A percentile compares a stretch with the other conserved stretches of the same genome.
These are phyloP conservation scores for Ceyx melanurus DNA, from an alignment of 2,113 vertebrate genomes.

Conservation along the genomic window DNA sequence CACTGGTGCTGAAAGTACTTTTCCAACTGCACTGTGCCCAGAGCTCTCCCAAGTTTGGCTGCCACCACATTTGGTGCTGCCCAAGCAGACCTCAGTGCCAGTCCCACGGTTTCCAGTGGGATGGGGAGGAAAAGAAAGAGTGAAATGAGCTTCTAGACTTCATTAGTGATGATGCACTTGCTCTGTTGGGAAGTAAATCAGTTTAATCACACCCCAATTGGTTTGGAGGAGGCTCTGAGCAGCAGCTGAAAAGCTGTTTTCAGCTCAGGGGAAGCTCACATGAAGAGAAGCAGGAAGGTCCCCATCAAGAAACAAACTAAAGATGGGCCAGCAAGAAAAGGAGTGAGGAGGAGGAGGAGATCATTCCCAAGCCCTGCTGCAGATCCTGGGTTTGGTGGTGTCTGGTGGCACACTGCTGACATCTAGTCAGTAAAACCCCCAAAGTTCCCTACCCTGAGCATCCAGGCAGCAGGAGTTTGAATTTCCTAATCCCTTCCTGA, in stretches of 20 bases:
- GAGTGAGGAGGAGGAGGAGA: no score
- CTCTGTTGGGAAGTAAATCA: constrained; percentile 24
- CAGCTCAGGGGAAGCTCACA: background rate
- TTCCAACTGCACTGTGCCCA: background rate
- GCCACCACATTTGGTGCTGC: background rate
- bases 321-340: no score
- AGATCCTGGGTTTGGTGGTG: background rate
- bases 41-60: background rate
- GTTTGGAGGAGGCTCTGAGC: no score
- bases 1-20: background rate
- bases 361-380: no score
- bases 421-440: background rate
- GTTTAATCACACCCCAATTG: constrained; percentile 35
- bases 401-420: background rate
- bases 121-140: background rate
- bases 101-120: background rate
- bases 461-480: constrained; percentile 52
- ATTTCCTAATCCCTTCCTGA: constrained; percentile 80
- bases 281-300: background rate
- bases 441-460: background rate
- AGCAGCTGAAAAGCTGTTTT: background rate
- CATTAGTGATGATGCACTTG: background rate
- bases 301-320: no score
- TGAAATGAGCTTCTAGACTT: background rate
- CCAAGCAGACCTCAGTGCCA: background rate